phyloP scores from a whole-genome alignment of 2,888 invertebrate species.

The Drosophila buzzatii region DNA sequence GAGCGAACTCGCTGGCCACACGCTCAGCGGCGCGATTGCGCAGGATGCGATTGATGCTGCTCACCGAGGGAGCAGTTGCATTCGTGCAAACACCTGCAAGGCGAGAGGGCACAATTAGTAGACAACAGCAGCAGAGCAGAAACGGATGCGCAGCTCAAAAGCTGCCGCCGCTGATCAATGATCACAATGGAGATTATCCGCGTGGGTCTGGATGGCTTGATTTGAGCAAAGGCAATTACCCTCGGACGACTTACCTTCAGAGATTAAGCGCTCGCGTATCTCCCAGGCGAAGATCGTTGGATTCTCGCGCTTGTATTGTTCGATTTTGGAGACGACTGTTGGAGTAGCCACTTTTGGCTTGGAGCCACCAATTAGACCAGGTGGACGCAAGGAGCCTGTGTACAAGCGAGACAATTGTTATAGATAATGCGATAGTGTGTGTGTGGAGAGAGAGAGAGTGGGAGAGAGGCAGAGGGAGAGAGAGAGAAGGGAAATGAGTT shows the following conservation, averaged over 20 bases:
- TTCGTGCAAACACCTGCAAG: constrained; percentile 95
- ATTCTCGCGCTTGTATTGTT: constrained; percentile 98
- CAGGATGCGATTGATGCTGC: constrained; percentile 97
- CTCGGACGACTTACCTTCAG: constrained; percentile 91
- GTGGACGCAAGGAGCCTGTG: constrained; percentile 95
- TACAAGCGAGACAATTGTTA: constrained; percentile 18
- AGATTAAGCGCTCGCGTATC: constrained; percentile 97
- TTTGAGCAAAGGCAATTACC: constrained; percentile 52
- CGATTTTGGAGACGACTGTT: constrained; percentile 98
- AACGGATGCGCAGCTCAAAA: constrained; percentile 48
- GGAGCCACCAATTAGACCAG: constrained; percentile 97
- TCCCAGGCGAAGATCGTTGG: constrained; percentile 99
- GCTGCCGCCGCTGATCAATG: constrained; percentile 53
- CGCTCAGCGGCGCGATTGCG: constrained; percentile 98
- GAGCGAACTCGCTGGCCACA: constrained; percentile 97
- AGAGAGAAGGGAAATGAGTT: constrained; percentile 16
- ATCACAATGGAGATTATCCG: constrained; percentile 41
- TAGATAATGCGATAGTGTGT: not conserved
- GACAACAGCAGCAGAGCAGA: constrained; percentile 19
- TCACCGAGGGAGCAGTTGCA: constrained; percentile 97
- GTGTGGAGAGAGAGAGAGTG: not conserved
- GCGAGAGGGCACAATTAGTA: constrained; percentile 39
- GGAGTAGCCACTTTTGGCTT: constrained; percentile 99
- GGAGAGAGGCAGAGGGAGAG: not conserved
- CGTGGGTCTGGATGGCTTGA: constrained; percentile 20